These are phyloP conservation scores for Syrista parreyssii DNA, from an alignment of 2,888 invertebrate species.

Conservation along the genomic window DNA sequence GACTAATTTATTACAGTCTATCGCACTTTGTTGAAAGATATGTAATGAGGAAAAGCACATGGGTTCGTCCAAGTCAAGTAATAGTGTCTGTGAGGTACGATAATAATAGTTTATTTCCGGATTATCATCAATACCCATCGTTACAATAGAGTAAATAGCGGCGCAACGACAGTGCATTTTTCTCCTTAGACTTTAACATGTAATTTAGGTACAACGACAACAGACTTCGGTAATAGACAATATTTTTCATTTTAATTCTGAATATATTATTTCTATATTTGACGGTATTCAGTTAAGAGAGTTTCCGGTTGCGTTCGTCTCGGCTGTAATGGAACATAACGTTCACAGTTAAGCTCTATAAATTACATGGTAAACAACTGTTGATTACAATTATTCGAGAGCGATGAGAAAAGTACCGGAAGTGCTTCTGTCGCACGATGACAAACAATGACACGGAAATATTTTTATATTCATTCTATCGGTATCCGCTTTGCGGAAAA, in stretches of 20 bases:
- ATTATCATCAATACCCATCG: constrained; percentile 35
- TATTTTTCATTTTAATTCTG: constrained; percentile 13
- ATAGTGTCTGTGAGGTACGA: constrained; percentile 47
- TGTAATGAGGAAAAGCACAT: not conserved
- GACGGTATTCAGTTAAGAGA: not conserved
- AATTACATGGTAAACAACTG: not conserved
- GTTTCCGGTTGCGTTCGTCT: not conserved
- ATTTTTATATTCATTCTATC: not conserved
- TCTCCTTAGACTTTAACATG: constrained; percentile 38
- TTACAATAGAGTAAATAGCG: constrained; percentile 55
- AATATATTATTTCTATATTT: not conserved
- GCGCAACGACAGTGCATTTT: constrained; percentile 38
- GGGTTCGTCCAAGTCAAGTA: constrained; percentile 26
- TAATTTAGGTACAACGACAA: constrained; percentile 46
- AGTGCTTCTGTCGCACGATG: not conserved
- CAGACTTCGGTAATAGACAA: constrained; percentile 32
- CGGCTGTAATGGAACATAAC: not conserved
- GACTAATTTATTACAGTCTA: not conserved
- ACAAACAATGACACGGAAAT: not conserved
- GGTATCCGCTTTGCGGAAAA: not conserved
- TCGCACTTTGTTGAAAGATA: not conserved
- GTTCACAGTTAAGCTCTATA: not conserved
- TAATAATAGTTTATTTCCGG: constrained; percentile 2
- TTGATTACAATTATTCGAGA: not conserved
- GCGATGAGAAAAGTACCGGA: not conserved